phyloP scores from a whole-genome alignment of 2,113 vertebrate species.

The Onychorhynchus coronatus region DNA sequence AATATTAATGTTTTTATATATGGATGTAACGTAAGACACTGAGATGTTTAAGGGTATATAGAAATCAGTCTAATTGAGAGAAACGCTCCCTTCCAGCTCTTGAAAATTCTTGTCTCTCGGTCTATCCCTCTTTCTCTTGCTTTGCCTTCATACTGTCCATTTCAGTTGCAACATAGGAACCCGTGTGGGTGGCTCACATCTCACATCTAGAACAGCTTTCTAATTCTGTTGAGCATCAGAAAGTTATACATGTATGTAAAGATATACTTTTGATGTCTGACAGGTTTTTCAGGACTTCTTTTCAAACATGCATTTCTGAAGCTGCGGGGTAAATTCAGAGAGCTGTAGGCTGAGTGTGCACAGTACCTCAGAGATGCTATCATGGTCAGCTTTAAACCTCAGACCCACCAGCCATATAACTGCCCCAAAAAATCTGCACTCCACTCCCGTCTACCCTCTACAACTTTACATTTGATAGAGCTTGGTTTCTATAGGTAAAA shows the following conservation, averaged over 20 bases:
- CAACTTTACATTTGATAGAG: background rate
- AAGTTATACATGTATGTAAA: background rate
- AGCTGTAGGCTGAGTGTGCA: background rate
- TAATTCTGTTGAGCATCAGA: background rate
- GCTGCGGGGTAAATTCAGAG: background rate
- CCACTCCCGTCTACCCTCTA: background rate
- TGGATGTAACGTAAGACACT: background rate
- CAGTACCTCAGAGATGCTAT: background rate
- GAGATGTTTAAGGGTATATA: background rate
- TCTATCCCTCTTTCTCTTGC: background rate
- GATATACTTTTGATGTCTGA: background rate
- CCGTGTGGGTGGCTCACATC: background rate
- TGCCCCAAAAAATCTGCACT: background rate
- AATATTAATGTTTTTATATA: background rate
- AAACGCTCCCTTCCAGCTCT: background rate
- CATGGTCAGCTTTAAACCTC: background rate
- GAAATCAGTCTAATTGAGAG: background rate
- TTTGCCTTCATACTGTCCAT: background rate
- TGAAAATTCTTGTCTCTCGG: background rate
- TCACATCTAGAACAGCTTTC: background rate
- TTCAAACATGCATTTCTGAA: background rate
- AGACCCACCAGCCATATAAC: background rate
- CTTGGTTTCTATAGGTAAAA: background rate
- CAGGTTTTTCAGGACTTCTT: background rate
- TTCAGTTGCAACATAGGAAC: background rate